A percentile compares a stretch with the other conserved stretches of the same genome.
Conservation (phyloP, 1,140 invertebrate species). For the Triops longicaudatus region DNA sequence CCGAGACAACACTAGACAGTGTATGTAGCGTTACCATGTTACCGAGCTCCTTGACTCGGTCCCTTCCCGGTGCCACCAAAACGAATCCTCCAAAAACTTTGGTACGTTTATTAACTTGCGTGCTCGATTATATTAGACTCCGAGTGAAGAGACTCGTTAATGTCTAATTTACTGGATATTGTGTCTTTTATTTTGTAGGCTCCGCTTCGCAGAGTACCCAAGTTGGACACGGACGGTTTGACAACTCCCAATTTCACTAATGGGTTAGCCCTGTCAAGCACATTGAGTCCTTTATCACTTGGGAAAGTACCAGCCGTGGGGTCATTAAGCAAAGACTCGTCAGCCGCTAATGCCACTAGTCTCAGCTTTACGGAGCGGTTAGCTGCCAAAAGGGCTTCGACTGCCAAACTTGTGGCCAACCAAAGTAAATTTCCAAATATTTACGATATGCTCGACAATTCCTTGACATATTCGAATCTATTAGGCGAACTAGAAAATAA, state of each 20-base stretch:
- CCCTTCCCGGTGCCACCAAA: slow-evolving; percentile 9
- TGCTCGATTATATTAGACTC: neutral
- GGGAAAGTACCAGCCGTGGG: neutral
- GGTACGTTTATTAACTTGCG: neutral
- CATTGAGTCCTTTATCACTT: neutral
- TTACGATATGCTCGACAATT: neutral
- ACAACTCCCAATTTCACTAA: neutral
- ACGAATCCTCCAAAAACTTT: slow-evolving; percentile 6
- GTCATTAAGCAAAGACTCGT: neutral
- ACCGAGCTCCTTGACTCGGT: slow-evolving; percentile 8
- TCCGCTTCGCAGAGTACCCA: slow-evolving; percentile 17
- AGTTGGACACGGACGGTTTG: slow-evolving; percentile 20
- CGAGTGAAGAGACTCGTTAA: neutral
- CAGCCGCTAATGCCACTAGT: neutral
- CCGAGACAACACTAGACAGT: slow-evolving; percentile 22
- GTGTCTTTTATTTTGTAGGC: neutral
- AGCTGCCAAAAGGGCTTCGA: slow-evolving; percentile 22
- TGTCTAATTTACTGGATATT: neutral
- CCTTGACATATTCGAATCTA: neutral
- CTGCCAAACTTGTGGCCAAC: slow-evolving; percentile 8
- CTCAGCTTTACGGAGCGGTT: slow-evolving; percentile 24
- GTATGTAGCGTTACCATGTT: neutral
- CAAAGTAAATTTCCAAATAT: neutral
- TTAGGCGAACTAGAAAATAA: slow-evolving; percentile 2
- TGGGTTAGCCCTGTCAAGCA: neutral